Evolutionary conservation across 2,113 vertebrate species (phyloP).

Genomic region (Anser brachyrhynchus): DNA sequence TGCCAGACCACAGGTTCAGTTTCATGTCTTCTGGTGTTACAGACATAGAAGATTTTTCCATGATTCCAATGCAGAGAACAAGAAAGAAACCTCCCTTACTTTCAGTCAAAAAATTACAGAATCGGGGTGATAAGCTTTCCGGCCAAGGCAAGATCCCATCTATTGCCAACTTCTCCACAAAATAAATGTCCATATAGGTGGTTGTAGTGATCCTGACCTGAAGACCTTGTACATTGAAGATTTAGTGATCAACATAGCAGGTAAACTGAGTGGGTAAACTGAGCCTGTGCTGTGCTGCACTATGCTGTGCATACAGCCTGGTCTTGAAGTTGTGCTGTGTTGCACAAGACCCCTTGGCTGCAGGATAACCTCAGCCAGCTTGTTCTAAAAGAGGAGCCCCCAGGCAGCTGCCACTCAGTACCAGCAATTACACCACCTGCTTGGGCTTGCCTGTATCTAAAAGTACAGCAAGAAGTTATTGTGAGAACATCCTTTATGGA

Average conservation of each 20-base stretch:
- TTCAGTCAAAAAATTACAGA: neutral
- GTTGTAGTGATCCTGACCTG: neutral
- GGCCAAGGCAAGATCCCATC: neutral
- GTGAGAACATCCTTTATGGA: neutral
- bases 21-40: rapidly evolving
- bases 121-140: neutral
- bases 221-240: neutral
- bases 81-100: neutral
- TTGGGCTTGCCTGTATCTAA: neutral
- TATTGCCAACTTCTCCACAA: neutral
- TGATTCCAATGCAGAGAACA: neutral
- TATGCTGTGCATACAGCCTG: too few relatives aligned
- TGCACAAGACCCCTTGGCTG: neutral
- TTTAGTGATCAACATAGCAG: neutral
- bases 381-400: neutral
- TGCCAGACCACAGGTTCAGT: neutral
- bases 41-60: neutral
- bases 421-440: neutral
- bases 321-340: neutral
- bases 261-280: neutral
- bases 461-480: neutral
- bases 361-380: neutral
- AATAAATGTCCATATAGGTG: neutral
- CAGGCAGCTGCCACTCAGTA: neutral
- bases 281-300: neutral